These are phyloP conservation scores for Andrena flavipes DNA, from an alignment of 2,888 invertebrate species.

Conservation along the genomic window DNA sequence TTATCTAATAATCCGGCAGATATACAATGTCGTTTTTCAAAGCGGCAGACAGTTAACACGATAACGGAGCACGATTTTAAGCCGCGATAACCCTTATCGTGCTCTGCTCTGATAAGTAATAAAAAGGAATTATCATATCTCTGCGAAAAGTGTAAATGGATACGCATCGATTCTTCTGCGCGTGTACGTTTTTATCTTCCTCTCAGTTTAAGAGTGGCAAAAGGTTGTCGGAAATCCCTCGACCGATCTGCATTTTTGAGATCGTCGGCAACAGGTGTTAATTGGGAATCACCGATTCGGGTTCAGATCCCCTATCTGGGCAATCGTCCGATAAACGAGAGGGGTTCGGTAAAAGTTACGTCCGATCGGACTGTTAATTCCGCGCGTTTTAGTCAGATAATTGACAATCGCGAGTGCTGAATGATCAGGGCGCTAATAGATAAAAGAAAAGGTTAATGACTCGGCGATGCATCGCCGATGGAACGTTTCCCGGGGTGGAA, in stretches of 20 bases:
- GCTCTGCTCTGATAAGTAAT: background rate
- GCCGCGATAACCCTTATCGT: conserved; percentile 13
- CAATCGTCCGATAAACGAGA: background rate
- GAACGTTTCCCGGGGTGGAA: conserved; percentile 43
- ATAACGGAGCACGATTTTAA: conserved; percentile 5
- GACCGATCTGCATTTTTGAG: background rate
- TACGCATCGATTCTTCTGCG: conserved; percentile 5
- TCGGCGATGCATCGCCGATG: conserved; percentile 22
- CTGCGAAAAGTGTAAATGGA: conserved; percentile 16
- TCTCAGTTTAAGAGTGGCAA: background rate
- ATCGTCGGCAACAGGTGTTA: too few species aligned
- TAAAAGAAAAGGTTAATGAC: conserved; percentile 49
- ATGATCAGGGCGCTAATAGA: conserved; percentile 12
- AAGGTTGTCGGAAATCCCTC: background rate
- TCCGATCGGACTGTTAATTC: background rate
- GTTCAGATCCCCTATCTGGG: too few species aligned
- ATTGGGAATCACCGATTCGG: too few species aligned
- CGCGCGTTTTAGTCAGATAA: background rate
- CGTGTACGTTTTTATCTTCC: background rate
- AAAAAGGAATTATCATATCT: conserved; percentile 14
- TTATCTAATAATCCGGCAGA: background rate
- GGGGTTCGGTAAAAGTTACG: background rate
- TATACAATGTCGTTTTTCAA: background rate
- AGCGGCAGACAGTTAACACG: background rate
- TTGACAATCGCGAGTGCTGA: conserved; percentile 10